Evolutionary conservation across 1,140 invertebrate genomes (phyloP).

Genomic region (Caenorhabditis brenneri): DNA sequence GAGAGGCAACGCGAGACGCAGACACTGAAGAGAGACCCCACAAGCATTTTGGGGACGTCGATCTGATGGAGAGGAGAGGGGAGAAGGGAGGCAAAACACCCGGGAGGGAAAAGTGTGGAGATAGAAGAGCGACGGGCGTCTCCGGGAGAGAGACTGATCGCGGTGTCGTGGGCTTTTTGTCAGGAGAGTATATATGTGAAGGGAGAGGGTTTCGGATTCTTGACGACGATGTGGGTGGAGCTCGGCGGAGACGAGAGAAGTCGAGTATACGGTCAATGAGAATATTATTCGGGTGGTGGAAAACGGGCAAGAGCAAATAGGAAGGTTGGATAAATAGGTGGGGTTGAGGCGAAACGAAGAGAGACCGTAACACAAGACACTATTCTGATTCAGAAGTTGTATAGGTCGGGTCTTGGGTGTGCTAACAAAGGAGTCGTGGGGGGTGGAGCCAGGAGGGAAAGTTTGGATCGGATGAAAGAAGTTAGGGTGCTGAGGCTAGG

Average conservation of each 20-base stretch:
- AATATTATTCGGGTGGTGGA: neutral
- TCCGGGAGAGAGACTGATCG: neutral
- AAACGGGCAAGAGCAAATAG: neutral
- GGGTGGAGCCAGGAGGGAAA: too few relatives aligned
- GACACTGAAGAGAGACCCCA: neutral
- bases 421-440: too few relatives aligned
- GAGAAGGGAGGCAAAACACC: neutral
- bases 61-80: neutral
- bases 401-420: too few relatives aligned
- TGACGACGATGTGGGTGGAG: neutral
- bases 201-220: neutral
- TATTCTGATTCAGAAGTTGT: too few relatives aligned
- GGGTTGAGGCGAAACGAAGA: too few relatives aligned
- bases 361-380: too few relatives aligned
- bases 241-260: neutral
- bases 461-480: too few relatives aligned
- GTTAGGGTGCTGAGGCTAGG: too few relatives aligned
- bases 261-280: constrained; percentile 4
- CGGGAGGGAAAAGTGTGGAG: neutral
- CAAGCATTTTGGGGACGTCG: constrained; percentile 21
- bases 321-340: too few relatives aligned
- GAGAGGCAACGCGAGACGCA: neutral
- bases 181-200: neutral
- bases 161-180: constrained; percentile 23
- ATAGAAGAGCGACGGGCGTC: neutral